Evolutionary conservation across 2,888 invertebrate species (phyloP).

Genomic region (Pseudoips prasinana): DNA sequence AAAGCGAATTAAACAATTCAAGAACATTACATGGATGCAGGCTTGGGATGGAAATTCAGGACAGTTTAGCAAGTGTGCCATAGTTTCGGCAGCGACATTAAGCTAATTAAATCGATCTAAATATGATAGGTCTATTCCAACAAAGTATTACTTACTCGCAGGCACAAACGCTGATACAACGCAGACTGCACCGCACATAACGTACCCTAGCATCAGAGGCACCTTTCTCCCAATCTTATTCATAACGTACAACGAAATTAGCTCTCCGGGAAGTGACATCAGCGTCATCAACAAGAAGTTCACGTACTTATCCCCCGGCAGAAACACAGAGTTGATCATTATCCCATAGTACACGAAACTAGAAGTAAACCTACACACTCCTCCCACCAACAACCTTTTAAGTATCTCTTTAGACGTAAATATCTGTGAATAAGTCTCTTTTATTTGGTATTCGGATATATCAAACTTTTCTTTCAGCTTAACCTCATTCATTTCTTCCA

Average conservation of each 20-base stretch:
- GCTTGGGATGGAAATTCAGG: too few species aligned
- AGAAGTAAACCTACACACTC: conserved; percentile 47
- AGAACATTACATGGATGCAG: too few species aligned
- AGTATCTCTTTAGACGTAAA: conserved; percentile 51
- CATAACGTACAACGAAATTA: conserved; percentile 55
- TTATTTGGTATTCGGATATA: conserved; percentile 41
- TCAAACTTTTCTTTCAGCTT: conserved; percentile 49
- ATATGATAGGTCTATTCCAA: too few species aligned
- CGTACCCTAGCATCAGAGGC: conserved; percentile 52
- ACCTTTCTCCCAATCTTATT: conserved; percentile 56
- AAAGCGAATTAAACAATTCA: too few species aligned
- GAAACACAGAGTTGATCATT: conserved; percentile 56
- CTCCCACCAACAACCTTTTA: conserved; percentile 44
- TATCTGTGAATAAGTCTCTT: conserved; percentile 43
- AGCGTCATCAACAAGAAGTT: conserved; percentile 57
- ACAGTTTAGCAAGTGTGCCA: too few species aligned
- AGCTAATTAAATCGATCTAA: too few species aligned
- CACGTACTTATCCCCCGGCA: conserved; percentile 60
- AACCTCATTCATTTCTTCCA: conserved; percentile 39
- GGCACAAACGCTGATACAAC: conserved; percentile 51
- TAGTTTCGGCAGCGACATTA: too few species aligned
- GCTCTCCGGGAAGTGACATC: conserved; percentile 62
- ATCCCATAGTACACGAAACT: conserved; percentile 63
- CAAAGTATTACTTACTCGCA: conserved; percentile 54
- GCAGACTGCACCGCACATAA: conserved; percentile 50